Base-by-base conservation (phyloP, 1,140 invertebrate species). In the Polyergus mexicanus region DNA sequence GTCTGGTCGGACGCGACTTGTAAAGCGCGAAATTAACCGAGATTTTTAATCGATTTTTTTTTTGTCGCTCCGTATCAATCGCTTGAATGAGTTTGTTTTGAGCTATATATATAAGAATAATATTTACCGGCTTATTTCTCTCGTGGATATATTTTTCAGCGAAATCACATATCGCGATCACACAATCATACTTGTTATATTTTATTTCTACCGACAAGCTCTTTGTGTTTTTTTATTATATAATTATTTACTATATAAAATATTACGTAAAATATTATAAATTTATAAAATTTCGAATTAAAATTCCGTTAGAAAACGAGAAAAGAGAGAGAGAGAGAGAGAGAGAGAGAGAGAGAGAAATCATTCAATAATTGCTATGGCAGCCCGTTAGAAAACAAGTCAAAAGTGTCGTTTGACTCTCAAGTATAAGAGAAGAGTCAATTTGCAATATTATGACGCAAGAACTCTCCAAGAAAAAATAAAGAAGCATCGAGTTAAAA, bases 1-100 rank as follows among this genome's bases (percentile, higher is more conserved):
- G 63, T 78, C 75, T 87, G 72, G 38, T 90, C 88, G 66, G 88
- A 83, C 89, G 77, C 54, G 56, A 47, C 13, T 19, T 25, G 0
- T 0, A 10, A 75, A 22, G 44, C 8, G 71, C 28, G 7, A 76
- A 74, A 38, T 13, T 7, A 25, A 8, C 4, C 51, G 54, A 44
- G 19, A 60, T 11, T 13, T n/a, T n/a, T 8, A 1, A 71, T 71
- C 22, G 19, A 6, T 60, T 71, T 51, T 47, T 51, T 47, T 44
- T 71, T 25, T 28, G 3, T 44, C 19, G n/a, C 22, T 8, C 2
- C 13, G 16, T 32, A 13, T 4, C 10, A 63, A 76, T 44, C 28
- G 10, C 11, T 13, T 7, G 8, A 41, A 19, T 1, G 28, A 22
- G n/a, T 10, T 8, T 62, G 2, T 7, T 28, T 76, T 41, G 58